phyloP scores from a whole-genome alignment of 2,113 vertebrate genomes.

The Mirza zaza region DNA sequence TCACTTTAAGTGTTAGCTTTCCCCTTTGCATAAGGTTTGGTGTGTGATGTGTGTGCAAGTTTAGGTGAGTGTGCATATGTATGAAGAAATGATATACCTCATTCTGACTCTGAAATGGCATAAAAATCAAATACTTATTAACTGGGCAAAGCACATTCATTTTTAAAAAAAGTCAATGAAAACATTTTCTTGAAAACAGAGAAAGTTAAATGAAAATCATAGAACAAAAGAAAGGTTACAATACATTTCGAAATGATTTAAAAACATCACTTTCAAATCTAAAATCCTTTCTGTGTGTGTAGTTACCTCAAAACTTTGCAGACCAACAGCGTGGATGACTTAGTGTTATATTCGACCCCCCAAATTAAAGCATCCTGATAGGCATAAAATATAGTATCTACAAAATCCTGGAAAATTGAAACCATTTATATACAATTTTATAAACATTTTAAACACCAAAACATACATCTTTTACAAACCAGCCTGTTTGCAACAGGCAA shows the following conservation, averaged over 20 bases:
- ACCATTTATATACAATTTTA: conserved; percentile 95
- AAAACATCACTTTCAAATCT: conserved; percentile 77
- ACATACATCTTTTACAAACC: conserved; percentile 93
- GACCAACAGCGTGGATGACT: conserved; percentile 74
- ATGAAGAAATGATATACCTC: conserved; percentile 63
- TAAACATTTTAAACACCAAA: conserved; percentile 91
- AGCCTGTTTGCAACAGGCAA: conserved; percentile 87
- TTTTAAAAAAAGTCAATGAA: conserved; percentile 77
- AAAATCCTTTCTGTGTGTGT: conserved; percentile 49
- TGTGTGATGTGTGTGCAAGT: conserved; percentile 52
- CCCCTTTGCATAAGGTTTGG: conserved; percentile 85
- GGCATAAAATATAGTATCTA: conserved; percentile 90
- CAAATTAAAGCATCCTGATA: conserved; percentile 86
- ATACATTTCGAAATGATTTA: conserved; percentile 80
- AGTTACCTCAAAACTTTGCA: conserved; percentile 76
- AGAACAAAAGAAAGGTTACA: conserved; percentile 80
- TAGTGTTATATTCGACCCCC: conserved; percentile 74
- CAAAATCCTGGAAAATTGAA: conserved; percentile 91
- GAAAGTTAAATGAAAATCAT: conserved; percentile 78
- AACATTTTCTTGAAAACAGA: conserved; percentile 78
- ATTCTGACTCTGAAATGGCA: conserved; percentile 77
- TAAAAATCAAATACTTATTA: conserved; percentile 73
- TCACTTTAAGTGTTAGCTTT: conserved; percentile 75
- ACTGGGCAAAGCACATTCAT: conserved; percentile 80
- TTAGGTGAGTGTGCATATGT: conserved; percentile 19